These are phyloP conservation scores for Oophaga sylvatica DNA, from an alignment of 2,797 vertebrate species.

Conservation along the genomic window DNA sequence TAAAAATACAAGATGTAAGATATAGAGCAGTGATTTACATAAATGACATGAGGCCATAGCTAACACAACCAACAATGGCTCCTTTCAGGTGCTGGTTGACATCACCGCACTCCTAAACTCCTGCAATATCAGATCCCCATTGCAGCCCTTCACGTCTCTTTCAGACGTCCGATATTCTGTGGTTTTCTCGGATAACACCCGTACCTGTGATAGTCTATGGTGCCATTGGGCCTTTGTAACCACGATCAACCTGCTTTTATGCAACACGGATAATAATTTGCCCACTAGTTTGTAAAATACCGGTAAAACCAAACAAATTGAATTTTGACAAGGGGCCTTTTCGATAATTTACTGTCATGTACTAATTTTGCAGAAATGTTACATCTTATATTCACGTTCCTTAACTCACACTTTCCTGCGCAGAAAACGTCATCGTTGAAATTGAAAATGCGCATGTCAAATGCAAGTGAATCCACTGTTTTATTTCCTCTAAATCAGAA, in stretches of 20 bases:
- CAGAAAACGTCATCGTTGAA: not conserved
- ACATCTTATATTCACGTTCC: not conserved
- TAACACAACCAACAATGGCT: not conserved
- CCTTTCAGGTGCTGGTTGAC: not conserved
- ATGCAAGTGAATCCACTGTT: not conserved
- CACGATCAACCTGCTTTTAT: not conserved
- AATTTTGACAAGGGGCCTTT: not conserved
- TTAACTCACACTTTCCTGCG: not conserved
- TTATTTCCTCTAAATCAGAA: conserved; percentile 34
- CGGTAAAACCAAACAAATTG: not conserved
- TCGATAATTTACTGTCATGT: not conserved
- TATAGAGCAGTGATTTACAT: not conserved
- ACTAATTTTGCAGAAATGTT: not conserved
- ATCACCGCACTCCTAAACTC: not conserved
- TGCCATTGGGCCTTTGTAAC: not conserved
- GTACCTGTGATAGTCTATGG: too few relatives aligned
- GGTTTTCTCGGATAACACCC: too few relatives aligned
- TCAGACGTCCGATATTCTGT: too few relatives aligned
- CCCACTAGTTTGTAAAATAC: not conserved
- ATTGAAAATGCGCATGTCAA: conserved; percentile 30
- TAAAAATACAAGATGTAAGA: not conserved
- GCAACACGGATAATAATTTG: not conserved
- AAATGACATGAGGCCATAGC: not conserved
- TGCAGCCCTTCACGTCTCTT: not conserved
- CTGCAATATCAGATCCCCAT: not conserved